Evolutionary conservation across 2,113 vertebrate genomes (phyloP), one percentile per base, ranked within the genome.

Genomic region (Neodon shergylaensis): DNA sequence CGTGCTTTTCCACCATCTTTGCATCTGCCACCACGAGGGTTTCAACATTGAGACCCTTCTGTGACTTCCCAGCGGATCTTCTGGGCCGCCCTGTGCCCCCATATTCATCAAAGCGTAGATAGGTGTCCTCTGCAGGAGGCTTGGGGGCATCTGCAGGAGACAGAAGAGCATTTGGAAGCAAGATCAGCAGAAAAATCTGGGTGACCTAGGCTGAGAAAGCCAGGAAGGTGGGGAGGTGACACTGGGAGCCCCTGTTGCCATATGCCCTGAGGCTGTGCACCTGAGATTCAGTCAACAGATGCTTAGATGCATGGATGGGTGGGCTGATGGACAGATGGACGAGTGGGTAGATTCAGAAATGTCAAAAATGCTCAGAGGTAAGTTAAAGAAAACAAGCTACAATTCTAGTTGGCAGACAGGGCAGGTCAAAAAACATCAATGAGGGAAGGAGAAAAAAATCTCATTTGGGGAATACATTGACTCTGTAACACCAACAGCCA

Each of bases 11-110:
- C 98, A 99, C 92, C 99, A 99, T 99, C 98, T 99, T 99, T 98
- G 98, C 99, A 98, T 99, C 99, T 1, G 99, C 99, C 96, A 99
- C 99, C 97, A 99, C 99, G 39, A 99, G 99, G 1, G 99, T 99
- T 98, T 99, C 99, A 96, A 99, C 99, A 2, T 99, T 99, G 19
- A 99, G 98, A 47, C 99, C 99, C 74, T 99, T 98, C 91, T 99
- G 99, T 63, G 99, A 98, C 96, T 99, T 98, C 90, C 99, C 98
- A 92, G 99, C 98, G 0, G 99, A 99, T 76, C 99, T 98, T 95
- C 99, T 99, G 92, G 98, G 98, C 96, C 99, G 98, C 9, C 98
- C 97, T 21, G 98, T 96, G 77, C 93, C 94, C 42, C 97, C 98
- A 13, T 99, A 99, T 97, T 99, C 99, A 93, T 99, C 99, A 0